Percentiles rank a stretch among this genome's conserved stretches.
phyloP scores from a whole-genome alignment of 1,140 invertebrate genomes.

The Dendroctonus ponderosae region DNA sequence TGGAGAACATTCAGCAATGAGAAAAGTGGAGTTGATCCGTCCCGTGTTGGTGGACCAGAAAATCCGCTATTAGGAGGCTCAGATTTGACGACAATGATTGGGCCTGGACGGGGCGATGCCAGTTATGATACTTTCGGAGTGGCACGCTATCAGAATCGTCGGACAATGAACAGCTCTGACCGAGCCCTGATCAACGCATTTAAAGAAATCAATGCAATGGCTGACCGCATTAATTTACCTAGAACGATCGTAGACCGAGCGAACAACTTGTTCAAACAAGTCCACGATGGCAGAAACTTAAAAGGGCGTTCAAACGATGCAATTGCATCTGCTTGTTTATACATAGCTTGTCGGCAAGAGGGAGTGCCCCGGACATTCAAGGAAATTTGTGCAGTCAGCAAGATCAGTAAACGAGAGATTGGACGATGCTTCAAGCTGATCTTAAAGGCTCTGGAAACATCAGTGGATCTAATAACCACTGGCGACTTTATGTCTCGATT shows the following conservation, averaged over 20 bases:
- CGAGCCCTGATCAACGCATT: constrained; percentile 93
- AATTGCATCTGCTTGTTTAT: constrained; percentile 97
- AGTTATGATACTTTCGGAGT: constrained; percentile 79
- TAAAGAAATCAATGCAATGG: constrained; percentile 96
- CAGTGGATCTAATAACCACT: constrained; percentile 96
- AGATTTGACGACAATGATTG: constrained; percentile 97
- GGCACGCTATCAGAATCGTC: constrained; percentile 90
- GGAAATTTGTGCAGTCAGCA: constrained; percentile 98
- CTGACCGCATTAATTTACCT: constrained; percentile 94
- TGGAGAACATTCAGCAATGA: constrained; percentile 99
- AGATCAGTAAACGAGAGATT: constrained; percentile 99
- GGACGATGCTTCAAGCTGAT: constrained; percentile 96
- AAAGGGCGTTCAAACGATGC: constrained; percentile 97
- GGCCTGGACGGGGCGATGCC: constrained; percentile 75
- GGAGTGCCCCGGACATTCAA: constrained; percentile 98
- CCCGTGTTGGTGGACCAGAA: constrained; percentile 96
- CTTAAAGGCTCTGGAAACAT: constrained; percentile 88
- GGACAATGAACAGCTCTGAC: constrained; percentile 91
- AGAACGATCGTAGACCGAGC: constrained; percentile 94
- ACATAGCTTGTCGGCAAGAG: constrained; percentile 98
- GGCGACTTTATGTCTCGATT: constrained; percentile 98
- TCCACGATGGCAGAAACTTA: constrained; percentile 95
- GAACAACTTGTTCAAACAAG: constrained; percentile 96
- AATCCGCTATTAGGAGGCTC: constrained; percentile 94
- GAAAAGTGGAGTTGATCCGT: constrained; percentile 93